Evolutionary conservation across 2,888 invertebrate genomes (phyloP).

Genomic region (Labia minor): DNA sequence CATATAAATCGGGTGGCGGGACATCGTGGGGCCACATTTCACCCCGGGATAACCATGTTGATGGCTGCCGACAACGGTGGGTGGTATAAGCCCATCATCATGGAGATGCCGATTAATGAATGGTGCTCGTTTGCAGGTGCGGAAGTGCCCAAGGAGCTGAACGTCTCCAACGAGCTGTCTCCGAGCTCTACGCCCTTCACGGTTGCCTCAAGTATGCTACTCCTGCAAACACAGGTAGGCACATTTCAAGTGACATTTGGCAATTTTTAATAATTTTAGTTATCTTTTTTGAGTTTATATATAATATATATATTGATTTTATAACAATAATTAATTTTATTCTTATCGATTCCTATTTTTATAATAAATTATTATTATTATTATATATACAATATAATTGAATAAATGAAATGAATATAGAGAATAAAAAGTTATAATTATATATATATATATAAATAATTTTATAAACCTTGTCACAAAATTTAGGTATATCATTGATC

Average conservation of each 20-base stretch:
- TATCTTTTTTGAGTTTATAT: too few relatives aligned
- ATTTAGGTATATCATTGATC: too few relatives aligned
- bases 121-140: constrained; percentile 22
- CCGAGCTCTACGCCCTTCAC: constrained; percentile 37
- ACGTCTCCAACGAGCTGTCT: constrained; percentile 25
- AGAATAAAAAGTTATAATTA: too few relatives aligned
- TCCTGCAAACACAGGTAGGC: constrained; percentile 82
- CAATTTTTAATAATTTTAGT: background rate
- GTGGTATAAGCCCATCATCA: background rate
- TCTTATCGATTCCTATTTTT: too few relatives aligned
- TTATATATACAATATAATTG: too few relatives aligned
- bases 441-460: too few relatives aligned
- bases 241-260: constrained; percentile 31
- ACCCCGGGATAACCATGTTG: constrained; percentile 15
- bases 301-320: too few relatives aligned
- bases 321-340: too few relatives aligned
- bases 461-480: too few relatives aligned
- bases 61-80: constrained; percentile 3
- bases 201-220: constrained; percentile 78
- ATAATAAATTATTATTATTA: too few relatives aligned
- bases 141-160: constrained; percentile 34
- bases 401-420: too few relatives aligned
- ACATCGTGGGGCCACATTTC: constrained; percentile 8
- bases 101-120: background rate
- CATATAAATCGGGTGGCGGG: constrained; percentile 13